A percentile compares a stretch with the other conserved stretches of the same genome.
Conservation (phyloP, 2,113 vertebrate species). For the Scalopus aquaticus region DNA sequence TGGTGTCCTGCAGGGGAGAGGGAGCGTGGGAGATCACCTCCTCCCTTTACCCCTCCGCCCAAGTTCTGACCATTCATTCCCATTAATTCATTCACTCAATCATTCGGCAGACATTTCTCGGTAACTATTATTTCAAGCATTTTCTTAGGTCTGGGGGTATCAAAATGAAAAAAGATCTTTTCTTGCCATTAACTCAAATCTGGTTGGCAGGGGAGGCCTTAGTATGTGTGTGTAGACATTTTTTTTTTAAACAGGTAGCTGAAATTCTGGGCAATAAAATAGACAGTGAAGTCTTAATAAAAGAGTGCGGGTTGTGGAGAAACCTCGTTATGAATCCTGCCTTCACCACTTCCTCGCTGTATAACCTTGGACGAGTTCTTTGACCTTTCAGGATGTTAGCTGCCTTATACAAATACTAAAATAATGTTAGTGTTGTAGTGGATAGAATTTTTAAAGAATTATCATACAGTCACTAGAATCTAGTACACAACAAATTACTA, state of each 20-base stretch:
- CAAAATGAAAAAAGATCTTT: slow-evolving; percentile 25
- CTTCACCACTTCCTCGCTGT: not conserved
- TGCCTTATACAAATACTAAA: not conserved
- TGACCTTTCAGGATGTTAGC: not conserved
- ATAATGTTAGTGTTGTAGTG: not conserved
- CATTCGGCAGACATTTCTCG: not conserved
- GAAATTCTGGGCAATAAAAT: not conserved
- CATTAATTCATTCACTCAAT: not conserved
- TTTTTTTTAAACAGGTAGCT: not conserved
- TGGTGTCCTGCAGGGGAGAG: not conserved
- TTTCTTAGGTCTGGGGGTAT: not conserved
- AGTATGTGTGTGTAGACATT: not conserved
- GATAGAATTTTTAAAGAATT: not conserved
- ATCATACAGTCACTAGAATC: not conserved
- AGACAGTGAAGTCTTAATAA: not conserved
- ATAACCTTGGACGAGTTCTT: not conserved
- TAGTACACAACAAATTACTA: not conserved
- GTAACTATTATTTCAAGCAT: not conserved
- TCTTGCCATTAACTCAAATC: not conserved
- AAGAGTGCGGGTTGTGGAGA: not conserved
- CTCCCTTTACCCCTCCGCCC: not conserved
- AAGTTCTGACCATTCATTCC: not conserved
- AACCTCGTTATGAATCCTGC: not conserved
- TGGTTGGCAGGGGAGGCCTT: too few relatives aligned
- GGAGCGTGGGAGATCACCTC: too few relatives aligned